Base-by-base conservation (phyloP, 2,113 vertebrate species). In the Oreochromis aureus region DNA sequence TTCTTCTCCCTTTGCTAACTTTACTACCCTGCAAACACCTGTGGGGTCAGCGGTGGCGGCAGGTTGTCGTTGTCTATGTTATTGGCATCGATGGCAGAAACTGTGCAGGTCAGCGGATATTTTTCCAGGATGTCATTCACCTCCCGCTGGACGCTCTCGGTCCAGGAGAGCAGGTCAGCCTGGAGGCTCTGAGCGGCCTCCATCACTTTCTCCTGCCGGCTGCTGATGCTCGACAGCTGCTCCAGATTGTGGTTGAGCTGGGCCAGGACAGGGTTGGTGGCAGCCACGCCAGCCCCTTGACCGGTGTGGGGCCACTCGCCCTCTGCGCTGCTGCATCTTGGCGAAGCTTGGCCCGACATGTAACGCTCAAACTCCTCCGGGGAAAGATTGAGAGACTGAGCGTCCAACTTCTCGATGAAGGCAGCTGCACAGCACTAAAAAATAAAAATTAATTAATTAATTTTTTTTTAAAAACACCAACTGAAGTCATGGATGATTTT, bases 351-450 rank as follows among this genome's bases (percentile, higher is more conserved):
- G 86, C 98, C 98, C 0, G 97, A 98, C 99, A 99, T 99, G 94
- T 98, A 98, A 41, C 97, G 97, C 94, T 98, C 98, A 58, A 99
- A 99, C 86, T 99, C 98, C 86, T 99, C 99, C 16, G 97, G 95
- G 91, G 97, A 98, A 66, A 99, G 96, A 66, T 99, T 99, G 84
- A 99, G 95, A 10, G 98, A 99, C 91, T 99, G 99, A 89, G 97
- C 98, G 11, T 99, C 98, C 94, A 99, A 86, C 89, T 99, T 99
- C 88, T 99, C 99, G 55, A 99, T 99, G 91, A 99, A 99, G 92
- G 99, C 98, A 87, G 98, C 97, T 0, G 99, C 98, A 58, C 99
- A 99, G 94, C 99, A 99, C 99, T 99, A 76, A 15, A 86, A 59
- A 10, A 7, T 9, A 27, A 3, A 27, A 7, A n/a, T 66, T 3